Base-by-base conservation (phyloP, 2,797 vertebrate genomes). In the Eulemur mongoz region DNA sequence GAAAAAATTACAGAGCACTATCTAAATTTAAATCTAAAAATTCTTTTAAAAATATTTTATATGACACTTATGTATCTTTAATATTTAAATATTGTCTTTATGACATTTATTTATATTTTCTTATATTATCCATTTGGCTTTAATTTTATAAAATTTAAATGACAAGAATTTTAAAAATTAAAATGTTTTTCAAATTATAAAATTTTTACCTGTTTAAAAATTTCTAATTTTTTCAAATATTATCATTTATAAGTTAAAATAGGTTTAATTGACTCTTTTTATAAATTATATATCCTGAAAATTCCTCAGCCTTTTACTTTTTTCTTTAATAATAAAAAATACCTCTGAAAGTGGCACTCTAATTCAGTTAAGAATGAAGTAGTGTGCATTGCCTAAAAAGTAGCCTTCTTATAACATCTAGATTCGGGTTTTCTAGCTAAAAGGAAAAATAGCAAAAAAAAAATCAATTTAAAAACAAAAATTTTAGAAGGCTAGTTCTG, bases 401-500 rank as follows among this genome's bases (percentile, higher is more conserved):
- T 15, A 79, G 13, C 43, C 25, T 94, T 84, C 23, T 83, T 89
- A 11, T 72, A 22, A 88, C 93, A 84, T 87, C 50, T 87, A 93
- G 52, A 89, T 85, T 82, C 45, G 27, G 76, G 18, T 80, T 87
- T 95, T 93, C 7, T 82, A 86, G 45, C 40, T 65, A 81, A 96
- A 87, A 86, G 85, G 48, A 95, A 95, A 82, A 94, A 72, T 54
- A 54, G 45, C 79, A 86, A 82, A 79, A 79, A 95, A 79, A 40
- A 40, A 50, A 22, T 86, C 84, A 52, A 93, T 63, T 94, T 92
- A 82, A 97, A 97, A 94, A 78, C 14, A 72, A 40, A 80, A 95
- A 32, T 32, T 85, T 92, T 43, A 50, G 91, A 96, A 84, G 38
- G 0, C 32, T 63, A 69, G 61, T 94, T 93, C 54, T 78, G 59